Percentiles rank a stretch among this genome's conserved stretches.
Evolutionary conservation across 37 sponge, comb jelly and placozoan species (phyloP).

Genomic region (Ianthella basta): DNA sequence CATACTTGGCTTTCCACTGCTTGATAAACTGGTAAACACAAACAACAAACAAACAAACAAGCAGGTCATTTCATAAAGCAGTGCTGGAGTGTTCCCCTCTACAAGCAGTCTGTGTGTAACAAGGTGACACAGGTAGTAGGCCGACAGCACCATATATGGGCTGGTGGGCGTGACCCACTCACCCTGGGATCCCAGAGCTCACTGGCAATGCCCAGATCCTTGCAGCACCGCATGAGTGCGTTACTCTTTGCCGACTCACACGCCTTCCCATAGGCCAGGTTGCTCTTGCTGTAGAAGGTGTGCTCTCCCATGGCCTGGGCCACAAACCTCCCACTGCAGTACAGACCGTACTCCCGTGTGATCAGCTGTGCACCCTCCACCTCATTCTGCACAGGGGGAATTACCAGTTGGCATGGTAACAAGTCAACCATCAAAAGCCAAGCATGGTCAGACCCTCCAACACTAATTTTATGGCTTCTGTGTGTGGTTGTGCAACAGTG

Average conservation of each 20-base stretch:
- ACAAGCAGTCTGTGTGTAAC: neutral
- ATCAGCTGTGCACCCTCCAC: slow-evolving; percentile 79
- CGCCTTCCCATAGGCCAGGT: slow-evolving; percentile 80
- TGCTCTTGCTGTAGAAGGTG: slow-evolving; percentile 67
- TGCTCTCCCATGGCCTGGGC: slow-evolving; percentile 88
- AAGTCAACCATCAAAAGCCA: neutral
- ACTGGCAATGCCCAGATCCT: slow-evolving; percentile 90
- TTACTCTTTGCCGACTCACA: slow-evolving; percentile 89
- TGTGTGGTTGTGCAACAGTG: no score
- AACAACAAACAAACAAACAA: neutral
- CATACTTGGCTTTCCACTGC: slow-evolving; percentile 75
- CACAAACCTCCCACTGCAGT: slow-evolving; percentile 77
- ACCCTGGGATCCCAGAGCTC: slow-evolving; percentile 94
- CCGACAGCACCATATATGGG: neutral
- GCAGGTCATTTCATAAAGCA: neutral
- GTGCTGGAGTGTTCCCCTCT: no score
- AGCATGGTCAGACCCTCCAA: no score
- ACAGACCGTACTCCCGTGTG: slow-evolving; percentile 85
- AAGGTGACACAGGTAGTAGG: neutral
- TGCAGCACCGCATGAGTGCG: slow-evolving; percentile 90
- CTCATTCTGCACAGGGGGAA: slow-evolving; percentile 45
- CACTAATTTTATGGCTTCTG: no score
- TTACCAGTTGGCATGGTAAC: no score
- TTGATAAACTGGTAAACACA: slow-evolving; percentile 52
- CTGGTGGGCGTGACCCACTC: neutral